Percentiles rank a stretch among this genome's conserved stretches.
Evolutionary conservation across 2,888 invertebrate species (phyloP).

Genomic region (Lepidocyrtoides sp.): DNA sequence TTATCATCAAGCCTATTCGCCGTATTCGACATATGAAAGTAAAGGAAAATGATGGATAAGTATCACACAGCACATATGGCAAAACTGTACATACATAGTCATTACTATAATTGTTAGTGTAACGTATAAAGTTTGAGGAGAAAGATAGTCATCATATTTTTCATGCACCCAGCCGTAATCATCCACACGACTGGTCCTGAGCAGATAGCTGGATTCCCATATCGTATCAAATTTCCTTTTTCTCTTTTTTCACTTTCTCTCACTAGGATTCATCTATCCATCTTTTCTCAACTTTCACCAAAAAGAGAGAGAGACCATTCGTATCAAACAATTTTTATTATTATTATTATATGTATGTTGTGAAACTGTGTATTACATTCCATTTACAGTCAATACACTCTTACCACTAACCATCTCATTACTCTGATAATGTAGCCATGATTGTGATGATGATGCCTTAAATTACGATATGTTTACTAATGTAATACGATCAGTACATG

Average conservation of each 20-base stretch:
- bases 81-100: neutral
- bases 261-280: no score
- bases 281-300: slow-evolving; percentile 25
- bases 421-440: no score
- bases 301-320: neutral
- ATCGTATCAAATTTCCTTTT: slow-evolving; percentile 22
- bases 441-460: neutral
- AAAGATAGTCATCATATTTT: neutral
- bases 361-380: neutral
- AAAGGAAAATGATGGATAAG: neutral
- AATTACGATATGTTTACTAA: slow-evolving; percentile 26
- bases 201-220: neutral
- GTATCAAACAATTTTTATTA: neutral
- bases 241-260: neutral
- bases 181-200: neutral
- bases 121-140: neutral
- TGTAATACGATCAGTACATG: slow-evolving; percentile 12
- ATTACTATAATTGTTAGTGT: neutral
- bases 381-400: neutral
- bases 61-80: neutral
- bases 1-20: neutral
- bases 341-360: neutral
- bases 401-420: neutral
- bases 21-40: neutral
- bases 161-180: neutral